Percentiles rank a stretch among this genome's conserved stretches.
Conservation (phyloP, 2,113 vertebrate genomes). For the Sclerurus mexicanus region DNA sequence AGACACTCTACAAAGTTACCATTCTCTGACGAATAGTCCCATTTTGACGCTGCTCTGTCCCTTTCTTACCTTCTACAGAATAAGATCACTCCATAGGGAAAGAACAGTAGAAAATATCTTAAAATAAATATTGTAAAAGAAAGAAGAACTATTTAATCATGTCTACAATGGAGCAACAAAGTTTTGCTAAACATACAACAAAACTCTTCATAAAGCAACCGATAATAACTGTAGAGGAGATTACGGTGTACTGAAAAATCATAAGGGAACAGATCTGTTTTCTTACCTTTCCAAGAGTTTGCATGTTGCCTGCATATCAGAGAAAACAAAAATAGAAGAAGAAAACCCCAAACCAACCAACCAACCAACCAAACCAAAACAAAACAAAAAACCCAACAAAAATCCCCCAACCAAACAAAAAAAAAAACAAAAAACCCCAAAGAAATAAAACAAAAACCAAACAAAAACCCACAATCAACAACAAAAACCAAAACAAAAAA, state of each 20-base stretch:
- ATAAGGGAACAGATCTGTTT: background rate
- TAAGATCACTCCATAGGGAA: background rate
- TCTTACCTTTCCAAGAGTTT: background rate
- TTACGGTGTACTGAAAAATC: background rate
- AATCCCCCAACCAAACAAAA: no score
- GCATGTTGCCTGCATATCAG: accelerated
- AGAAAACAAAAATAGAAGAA: background rate
- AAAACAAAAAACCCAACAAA: no score
- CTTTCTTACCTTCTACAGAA: background rate
- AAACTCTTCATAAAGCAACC: background rate
- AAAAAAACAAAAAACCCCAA: no score
- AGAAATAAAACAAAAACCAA: no score
- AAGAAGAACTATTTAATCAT: background rate
- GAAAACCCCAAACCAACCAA: no score
- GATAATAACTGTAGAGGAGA: background rate
- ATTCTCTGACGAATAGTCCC: background rate
- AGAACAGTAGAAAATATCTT: background rate
- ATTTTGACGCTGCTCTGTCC: background rate
- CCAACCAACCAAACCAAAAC: no score
- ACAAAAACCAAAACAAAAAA: no score
- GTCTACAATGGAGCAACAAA: background rate
- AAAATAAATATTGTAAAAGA: background rate
- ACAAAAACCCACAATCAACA: no score
- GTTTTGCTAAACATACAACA: background rate
- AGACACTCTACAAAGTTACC: background rate